Percentiles rank a stretch among this genome's conserved stretches.
These are phyloP conservation scores for Casuarius casuarius DNA, from an alignment of 2,113 vertebrate genomes.

Conservation along the genomic window DNA sequence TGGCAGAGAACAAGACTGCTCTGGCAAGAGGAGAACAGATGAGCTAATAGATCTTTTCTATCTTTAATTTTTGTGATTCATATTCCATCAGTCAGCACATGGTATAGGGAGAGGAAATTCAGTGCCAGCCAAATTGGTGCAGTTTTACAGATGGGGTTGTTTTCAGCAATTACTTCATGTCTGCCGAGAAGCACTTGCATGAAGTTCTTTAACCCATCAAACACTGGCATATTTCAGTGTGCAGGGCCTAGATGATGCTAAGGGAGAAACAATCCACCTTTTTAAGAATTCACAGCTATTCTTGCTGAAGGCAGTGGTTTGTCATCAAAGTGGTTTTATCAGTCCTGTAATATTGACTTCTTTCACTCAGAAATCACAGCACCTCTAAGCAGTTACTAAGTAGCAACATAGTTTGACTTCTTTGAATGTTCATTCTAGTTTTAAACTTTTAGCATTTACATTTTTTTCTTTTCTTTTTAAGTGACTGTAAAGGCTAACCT, in stretches of 20 bases:
- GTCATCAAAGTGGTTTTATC: neutral
- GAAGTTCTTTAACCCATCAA: neutral
- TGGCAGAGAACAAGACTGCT: neutral
- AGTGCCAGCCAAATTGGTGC: neutral
- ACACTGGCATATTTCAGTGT: accelerated
- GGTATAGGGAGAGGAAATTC: neutral
- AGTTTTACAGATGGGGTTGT: neutral
- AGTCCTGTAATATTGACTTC: neutral
- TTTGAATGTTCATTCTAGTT: neutral
- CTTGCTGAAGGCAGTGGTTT: neutral
- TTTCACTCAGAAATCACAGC: neutral
- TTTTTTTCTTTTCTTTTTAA: neutral
- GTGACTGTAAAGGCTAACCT: neutral
- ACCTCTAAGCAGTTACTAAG: neutral
- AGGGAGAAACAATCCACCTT: neutral
- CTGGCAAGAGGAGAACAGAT: neutral
- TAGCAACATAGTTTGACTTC: neutral
- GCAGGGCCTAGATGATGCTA: neutral
- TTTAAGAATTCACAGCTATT: neutral
- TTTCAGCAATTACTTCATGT: neutral
- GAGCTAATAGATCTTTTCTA: neutral
- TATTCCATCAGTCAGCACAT: neutral
- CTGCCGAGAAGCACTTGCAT: neutral
- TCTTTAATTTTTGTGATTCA: neutral
- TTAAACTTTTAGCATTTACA: neutral